phyloP scores from a whole-genome alignment of 2,113 vertebrate genomes.

The Ceyx melanurus region DNA sequence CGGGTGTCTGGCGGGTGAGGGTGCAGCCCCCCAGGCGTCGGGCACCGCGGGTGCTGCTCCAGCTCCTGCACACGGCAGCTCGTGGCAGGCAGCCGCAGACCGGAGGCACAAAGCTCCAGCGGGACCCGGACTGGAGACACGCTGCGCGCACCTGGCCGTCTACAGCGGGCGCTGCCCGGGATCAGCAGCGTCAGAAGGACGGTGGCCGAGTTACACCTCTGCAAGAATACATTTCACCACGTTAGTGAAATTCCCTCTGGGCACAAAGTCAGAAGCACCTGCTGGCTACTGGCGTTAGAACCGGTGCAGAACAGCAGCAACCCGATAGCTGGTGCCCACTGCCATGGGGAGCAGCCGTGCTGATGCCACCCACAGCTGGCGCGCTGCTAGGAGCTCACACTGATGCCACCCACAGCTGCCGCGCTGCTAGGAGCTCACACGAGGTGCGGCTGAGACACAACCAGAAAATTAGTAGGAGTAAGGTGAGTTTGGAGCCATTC shows the following conservation, averaged over 20 bases:
- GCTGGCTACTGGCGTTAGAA: not conserved
- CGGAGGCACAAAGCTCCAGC: accelerated
- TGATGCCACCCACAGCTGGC: too few relatives aligned
- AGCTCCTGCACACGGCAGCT: too few relatives aligned
- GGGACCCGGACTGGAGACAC: not conserved
- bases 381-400: too few relatives aligned
- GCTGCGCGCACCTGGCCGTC: accelerated
- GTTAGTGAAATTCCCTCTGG: not conserved
- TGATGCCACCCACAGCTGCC: too few relatives aligned
- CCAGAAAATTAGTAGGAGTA: not conserved
- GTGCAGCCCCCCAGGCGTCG: too few relatives aligned
- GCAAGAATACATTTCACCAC: not conserved
- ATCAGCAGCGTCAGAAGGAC: not conserved
- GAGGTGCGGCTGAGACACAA: not conserved
- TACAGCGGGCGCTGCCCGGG: not conserved
- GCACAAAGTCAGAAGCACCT: not conserved
- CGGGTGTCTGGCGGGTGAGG: too few relatives aligned
- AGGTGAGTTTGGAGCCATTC: not conserved
- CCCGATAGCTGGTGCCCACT: not conserved
- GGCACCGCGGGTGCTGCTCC: too few relatives aligned
- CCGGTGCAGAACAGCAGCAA: not conserved
- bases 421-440: accelerated
- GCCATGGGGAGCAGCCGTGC: not conserved
- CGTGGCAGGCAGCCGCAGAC: not conserved
- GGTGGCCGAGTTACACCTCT: not conserved